phyloP scores from a whole-genome alignment of 2,888 invertebrate species.

The Theodoxus fluviatilis region DNA sequence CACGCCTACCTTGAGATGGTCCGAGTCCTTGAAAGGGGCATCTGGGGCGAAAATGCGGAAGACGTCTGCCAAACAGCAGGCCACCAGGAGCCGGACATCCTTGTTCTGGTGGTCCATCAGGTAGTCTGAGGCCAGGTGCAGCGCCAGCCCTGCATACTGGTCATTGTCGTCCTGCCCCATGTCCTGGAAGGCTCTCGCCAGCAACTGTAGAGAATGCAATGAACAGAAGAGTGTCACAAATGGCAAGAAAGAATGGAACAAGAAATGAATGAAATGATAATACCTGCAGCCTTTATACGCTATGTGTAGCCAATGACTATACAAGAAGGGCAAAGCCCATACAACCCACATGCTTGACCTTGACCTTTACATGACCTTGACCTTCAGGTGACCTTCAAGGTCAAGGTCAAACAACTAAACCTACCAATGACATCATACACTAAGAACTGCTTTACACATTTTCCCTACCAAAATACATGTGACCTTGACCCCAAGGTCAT shows the following conservation, averaged over 20 bases:
- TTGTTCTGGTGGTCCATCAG: slow-evolving; percentile 88
- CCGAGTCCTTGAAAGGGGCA: slow-evolving; percentile 94
- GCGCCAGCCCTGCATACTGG: slow-evolving; percentile 71
- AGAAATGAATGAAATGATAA: background rate
- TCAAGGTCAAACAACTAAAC: too few species aligned
- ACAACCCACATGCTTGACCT: background rate
- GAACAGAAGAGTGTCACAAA: too few species aligned
- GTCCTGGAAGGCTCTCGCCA: slow-evolving; percentile 90
- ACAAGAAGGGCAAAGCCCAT: too few species aligned
- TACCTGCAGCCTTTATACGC: too few species aligned
- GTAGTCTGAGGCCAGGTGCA: slow-evolving; percentile 91
- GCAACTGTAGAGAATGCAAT: slow-evolving; percentile 44
- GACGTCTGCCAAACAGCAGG: slow-evolving; percentile 97
- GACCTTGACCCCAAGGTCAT: too few species aligned
- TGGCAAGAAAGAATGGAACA: background rate
- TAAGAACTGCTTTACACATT: too few species aligned
- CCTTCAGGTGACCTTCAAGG: too few species aligned
- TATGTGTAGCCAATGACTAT: too few species aligned
- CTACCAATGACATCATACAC: too few species aligned
- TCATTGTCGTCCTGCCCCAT: slow-evolving; percentile 93
- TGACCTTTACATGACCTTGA: background rate
- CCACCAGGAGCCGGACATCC: slow-evolving; percentile 92
- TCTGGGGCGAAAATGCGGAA: slow-evolving; percentile 96
- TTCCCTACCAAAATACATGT: too few species aligned
- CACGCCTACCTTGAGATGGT: slow-evolving; percentile 80